Conservation (phyloP, 2,113 vertebrate genomes). For the Callipepla squamata region DNA sequence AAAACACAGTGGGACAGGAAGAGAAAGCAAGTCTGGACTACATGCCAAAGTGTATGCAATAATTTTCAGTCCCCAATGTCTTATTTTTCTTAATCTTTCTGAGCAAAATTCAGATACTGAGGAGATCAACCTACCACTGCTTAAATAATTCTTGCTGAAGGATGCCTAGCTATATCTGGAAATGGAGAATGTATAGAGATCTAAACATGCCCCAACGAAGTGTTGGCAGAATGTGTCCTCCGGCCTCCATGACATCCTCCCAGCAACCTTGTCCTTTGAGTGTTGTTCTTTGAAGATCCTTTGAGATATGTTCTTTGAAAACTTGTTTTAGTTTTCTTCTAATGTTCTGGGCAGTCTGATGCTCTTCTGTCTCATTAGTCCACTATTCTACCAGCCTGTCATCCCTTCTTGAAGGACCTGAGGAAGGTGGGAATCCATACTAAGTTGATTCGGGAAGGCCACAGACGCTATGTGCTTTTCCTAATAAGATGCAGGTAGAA, state of each 20-base stretch:
- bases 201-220: not conserved
- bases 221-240: not conserved
- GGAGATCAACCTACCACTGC: not conserved
- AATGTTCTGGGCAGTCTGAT: not conserved
- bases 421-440: not conserved
- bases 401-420: not conserved
- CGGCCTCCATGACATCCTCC: not conserved
- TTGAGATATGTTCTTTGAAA: not conserved
- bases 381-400: not conserved
- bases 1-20: not conserved
- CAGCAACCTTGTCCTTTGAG: not conserved
- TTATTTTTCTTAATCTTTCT: not conserved
- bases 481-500: not conserved
- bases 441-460: not conserved
- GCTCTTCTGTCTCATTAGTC: not conserved
- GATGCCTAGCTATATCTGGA: not conserved
- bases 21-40: not conserved
- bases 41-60: not conserved
- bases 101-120: not conserved
- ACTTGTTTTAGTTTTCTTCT: not conserved
- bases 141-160: not conserved
- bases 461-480: not conserved
- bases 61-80: not conserved
- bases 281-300: no score
- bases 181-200: not conserved